Conservation (phyloP, 2,797 vertebrate species). For the Falco biarmicus region DNA sequence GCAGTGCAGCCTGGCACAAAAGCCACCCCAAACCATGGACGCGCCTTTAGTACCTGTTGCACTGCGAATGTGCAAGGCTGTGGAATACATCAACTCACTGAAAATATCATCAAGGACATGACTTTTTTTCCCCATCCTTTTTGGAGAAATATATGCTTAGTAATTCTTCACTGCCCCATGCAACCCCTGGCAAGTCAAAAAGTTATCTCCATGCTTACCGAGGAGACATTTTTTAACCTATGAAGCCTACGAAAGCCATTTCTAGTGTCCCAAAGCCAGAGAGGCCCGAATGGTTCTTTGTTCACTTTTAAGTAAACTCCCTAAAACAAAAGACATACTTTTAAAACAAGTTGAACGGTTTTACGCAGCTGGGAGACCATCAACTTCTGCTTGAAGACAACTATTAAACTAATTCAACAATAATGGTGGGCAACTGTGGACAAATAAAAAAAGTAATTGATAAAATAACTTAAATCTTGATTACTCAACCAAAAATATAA, state of each 20-base stretch:
- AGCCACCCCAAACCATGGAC: neutral
- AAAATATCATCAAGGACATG: neutral
- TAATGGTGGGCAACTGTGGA: neutral
- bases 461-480: neutral
- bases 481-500: neutral
- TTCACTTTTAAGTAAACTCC: neutral
- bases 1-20: neutral
- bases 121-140: neutral
- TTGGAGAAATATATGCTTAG: neutral
- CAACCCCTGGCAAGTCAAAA: neutral
- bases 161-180: neutral
- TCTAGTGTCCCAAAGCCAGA: neutral
- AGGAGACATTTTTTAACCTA: neutral
- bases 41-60: neutral
- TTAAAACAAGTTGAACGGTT: neutral
- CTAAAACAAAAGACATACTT: neutral
- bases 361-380: neutral
- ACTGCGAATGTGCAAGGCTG: neutral
- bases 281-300: neutral
- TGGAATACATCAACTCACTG: neutral
- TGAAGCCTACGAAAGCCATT: neutral
- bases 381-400: neutral
- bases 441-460: neutral
- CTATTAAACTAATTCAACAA: neutral
- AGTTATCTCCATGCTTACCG: neutral